Conservation (phyloP, 2,888 invertebrate species). For the Subacronicta megacephala region DNA sequence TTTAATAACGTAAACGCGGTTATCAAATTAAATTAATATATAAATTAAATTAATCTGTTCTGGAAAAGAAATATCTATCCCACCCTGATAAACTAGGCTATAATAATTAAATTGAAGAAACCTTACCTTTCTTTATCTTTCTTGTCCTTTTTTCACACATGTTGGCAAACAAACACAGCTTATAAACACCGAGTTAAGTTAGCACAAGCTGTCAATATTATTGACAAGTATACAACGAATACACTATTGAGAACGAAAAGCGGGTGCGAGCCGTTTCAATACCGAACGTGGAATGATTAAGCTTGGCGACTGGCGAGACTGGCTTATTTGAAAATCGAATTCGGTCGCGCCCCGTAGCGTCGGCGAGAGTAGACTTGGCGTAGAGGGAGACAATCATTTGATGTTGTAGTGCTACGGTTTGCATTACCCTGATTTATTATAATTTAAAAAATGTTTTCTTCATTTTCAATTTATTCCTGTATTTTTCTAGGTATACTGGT, state of each 20-base stretch:
- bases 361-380: constrained; percentile 41
- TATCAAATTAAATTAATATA: too few relatives aligned
- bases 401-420: constrained; percentile 50
- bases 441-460: not conserved
- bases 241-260: constrained; percentile 35
- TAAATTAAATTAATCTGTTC: too few relatives aligned
- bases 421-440: constrained; percentile 54
- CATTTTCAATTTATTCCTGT: too few relatives aligned
- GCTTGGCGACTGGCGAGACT: constrained; percentile 3
- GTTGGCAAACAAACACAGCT: constrained; percentile 63
- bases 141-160: constrained; percentile 82
- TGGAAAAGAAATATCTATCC: constrained; percentile 1
- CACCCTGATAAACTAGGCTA: constrained; percentile 13
- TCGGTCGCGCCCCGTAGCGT: constrained; percentile 46
- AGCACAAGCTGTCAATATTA: constrained; percentile 50
- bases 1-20: too few relatives aligned
- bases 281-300: constrained; percentile 60
- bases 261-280: constrained; percentile 58
- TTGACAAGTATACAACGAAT: constrained; percentile 39
- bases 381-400: constrained; percentile 48
- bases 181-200: constrained; percentile 60
- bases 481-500: too few relatives aligned
- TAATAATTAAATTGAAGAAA: constrained; percentile 9
- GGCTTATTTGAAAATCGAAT: constrained; percentile 69
- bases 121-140: constrained; percentile 77